Evolutionary conservation across 2,888 invertebrate genomes (phyloP), one percentile per base, ranked within the genome.

Genomic region (Diarsia dahlii): DNA sequence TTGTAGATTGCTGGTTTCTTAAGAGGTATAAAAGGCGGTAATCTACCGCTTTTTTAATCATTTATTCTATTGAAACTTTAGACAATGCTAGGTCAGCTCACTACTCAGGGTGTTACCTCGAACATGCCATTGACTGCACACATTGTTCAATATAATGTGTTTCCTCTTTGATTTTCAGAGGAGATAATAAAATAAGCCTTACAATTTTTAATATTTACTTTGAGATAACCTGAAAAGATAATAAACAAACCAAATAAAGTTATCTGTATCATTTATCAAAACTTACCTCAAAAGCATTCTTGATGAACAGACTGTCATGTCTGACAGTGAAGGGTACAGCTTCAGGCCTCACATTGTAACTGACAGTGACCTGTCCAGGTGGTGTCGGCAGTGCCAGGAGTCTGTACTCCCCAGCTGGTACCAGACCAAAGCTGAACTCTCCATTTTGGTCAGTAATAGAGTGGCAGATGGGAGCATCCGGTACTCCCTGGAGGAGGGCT

Each of bases 341-440:
- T 3, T 97, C 96, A 0, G 99, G 99, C 80, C 97, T 97, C 50
- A 99, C 98, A 91, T 99, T 98, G 90, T 98, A 98, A 87, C 97
- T 98, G 23, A 99, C 97, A 58, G 97, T 95, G 18, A 97, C 95
- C 81, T 95, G 95, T 0, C 96, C 96, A 0, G 96, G 96, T 0
- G 90, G 97, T 96, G 91, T 97, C 85, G 89, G 95, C 95, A 92
- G 97, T 94, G 94, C 98, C 56, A 98, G 93, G 28, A 99, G 93
- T 67, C 97, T 96, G 92, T 99, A 99, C 78, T 97, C 97, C 8
- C 99, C 99, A 20, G 98, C 97, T 0, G 98, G 98, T 2, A 99
- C 97, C 69, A 98, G 97, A 2, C 98, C 97, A 89, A 99, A 99
- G 6, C 92, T 94, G 92, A 99, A 99, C 89, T 97, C 97, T 18